These are phyloP conservation scores for Lutraria rhynchaena DNA, from an alignment of 1,140 invertebrate genomes.

Conservation along the genomic window DNA sequence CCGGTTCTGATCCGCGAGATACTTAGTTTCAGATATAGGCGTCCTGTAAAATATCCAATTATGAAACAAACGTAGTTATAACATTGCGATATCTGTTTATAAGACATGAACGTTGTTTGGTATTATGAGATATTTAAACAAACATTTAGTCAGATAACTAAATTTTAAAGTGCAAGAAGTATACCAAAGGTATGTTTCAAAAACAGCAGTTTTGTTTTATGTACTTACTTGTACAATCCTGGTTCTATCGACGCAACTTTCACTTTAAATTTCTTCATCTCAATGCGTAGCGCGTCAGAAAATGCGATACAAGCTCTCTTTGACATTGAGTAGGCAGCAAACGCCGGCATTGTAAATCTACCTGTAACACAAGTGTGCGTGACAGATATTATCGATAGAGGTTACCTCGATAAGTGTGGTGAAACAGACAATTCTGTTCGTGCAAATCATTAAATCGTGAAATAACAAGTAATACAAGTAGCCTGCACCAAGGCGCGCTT, in stretches of 20 bases:
- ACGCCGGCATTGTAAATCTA: constrained; percentile 88
- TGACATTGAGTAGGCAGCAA: constrained; percentile 91
- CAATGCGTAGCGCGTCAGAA: constrained; percentile 79
- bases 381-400: no score
- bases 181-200: not conserved
- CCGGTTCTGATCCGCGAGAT: constrained; percentile 71
- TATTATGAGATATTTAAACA: no score
- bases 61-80: no score
- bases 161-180: not conserved
- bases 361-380: constrained; percentile 83
- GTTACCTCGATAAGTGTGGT: no score
- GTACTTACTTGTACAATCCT: constrained; percentile 79
- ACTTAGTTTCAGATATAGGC: constrained; percentile 72
- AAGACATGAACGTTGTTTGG: no score
- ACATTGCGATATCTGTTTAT: no score
- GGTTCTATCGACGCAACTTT: constrained; percentile 81
- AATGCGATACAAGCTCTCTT: constrained; percentile 89
- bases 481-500: no score
- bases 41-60: constrained; percentile 65
- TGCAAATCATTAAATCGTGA: no score
- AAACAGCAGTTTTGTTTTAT: not conserved
- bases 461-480: no score
- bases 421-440: no score
- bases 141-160: no score
- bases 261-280: constrained; percentile 82